Evolutionary conservation across 2,888 invertebrate species (phyloP).

Genomic region (Spisula subtruncata): DNA sequence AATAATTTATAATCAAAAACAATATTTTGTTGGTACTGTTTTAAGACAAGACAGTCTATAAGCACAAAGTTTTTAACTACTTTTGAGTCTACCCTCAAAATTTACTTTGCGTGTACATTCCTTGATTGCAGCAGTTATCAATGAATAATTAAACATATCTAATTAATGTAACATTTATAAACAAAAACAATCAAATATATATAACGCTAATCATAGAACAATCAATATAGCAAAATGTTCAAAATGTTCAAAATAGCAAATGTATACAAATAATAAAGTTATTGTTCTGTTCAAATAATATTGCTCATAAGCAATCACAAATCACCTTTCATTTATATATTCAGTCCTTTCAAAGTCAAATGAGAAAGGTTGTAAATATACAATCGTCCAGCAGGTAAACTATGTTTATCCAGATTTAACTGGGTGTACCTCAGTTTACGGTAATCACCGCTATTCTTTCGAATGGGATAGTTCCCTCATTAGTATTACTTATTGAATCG

Average conservation of each 20-base stretch:
- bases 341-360: no score
- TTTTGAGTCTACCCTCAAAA: conserved; percentile 10
- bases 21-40: conserved; percentile 14
- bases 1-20: not conserved
- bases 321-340: no score
- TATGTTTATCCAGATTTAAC: no score
- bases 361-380: no score
- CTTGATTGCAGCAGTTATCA: conserved; percentile 47
- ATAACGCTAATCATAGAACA: not conserved
- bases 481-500: no score
- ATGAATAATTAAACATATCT: conserved; percentile 37
- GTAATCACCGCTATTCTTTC: no score
- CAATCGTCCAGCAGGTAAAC: no score
- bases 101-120: conserved; percentile 40
- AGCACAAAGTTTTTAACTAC: conserved; percentile 10
- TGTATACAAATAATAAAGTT: no score
- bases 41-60: conserved; percentile 10
- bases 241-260: not conserved
- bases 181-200: not conserved
- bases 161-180: conserved; percentile 38
- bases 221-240: not conserved
- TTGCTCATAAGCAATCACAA: no score
- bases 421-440: no score
- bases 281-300: no score
- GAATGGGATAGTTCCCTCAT: no score